Conservation (phyloP, 2,113 vertebrate genomes). For the Onychorhynchus coronatus region DNA sequence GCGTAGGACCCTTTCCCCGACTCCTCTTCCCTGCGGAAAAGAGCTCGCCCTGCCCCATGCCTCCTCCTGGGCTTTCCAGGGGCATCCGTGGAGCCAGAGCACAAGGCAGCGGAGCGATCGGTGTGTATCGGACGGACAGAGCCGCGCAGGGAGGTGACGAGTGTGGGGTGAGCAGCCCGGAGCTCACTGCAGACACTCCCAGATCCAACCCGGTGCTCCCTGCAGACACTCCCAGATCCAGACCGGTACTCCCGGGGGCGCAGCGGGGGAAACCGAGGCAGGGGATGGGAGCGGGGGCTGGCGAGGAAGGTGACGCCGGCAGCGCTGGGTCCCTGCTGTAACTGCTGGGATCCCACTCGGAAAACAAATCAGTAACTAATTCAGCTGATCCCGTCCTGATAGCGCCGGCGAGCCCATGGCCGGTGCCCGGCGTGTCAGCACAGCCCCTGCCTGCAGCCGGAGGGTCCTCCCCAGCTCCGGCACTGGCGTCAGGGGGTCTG, state of each 20-base stretch:
- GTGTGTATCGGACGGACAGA: not conserved
- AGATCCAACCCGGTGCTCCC: not conserved
- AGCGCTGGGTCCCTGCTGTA: not conserved
- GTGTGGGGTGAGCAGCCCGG: not conserved
- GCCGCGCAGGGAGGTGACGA: accelerated
- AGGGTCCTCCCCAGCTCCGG: not conserved
- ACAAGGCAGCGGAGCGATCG: accelerated
- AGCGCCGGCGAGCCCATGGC: not conserved
- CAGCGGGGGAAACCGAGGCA: not conserved
- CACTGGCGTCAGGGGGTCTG: accelerated
- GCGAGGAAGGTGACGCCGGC: not conserved
- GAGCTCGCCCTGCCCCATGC: not conserved
- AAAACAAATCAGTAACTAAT: not conserved
- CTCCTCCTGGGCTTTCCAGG: not conserved
- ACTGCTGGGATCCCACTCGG: not conserved
- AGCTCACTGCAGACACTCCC: not conserved
- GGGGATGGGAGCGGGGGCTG: accelerated
- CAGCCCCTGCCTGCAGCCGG: not conserved
- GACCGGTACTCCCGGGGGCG: accelerated
- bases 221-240: not conserved
- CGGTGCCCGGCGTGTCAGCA: not conserved
- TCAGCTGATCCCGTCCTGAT: not conserved
- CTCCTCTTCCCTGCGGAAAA: not conserved
- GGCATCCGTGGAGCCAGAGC: not conserved
- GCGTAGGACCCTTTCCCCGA: accelerated